These are phyloP conservation scores for Exephanes ischioxanthus DNA, from an alignment of 2,888 invertebrate genomes.

Conservation along the genomic window DNA sequence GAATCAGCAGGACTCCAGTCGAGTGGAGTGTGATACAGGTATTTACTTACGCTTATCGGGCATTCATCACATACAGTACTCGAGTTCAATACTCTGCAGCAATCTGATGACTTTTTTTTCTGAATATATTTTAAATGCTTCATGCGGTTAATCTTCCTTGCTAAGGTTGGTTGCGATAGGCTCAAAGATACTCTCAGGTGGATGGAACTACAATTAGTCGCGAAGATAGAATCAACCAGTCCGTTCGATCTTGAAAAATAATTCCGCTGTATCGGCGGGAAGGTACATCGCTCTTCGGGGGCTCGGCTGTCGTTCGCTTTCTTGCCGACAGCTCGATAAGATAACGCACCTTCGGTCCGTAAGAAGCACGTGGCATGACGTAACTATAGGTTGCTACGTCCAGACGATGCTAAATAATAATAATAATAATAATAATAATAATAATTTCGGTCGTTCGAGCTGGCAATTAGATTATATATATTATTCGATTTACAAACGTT, in stretches of 20 bases:
- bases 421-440: background rate
- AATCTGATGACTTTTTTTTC: background rate
- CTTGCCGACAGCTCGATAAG: slow-evolving; percentile 52
- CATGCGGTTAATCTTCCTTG: too few species aligned
- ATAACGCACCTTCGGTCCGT: slow-evolving; percentile 39
- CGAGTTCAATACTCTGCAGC: slow-evolving; percentile 21
- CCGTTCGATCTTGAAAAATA: slow-evolving; percentile 13
- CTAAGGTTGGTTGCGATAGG: background rate
- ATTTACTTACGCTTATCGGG: slow-evolving; percentile 55
- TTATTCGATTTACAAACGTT: background rate
- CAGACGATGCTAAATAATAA: background rate
- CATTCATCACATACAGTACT: slow-evolving; percentile 35
- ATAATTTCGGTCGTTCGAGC: background rate
- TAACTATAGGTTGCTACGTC: background rate
- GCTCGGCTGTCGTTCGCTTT: slow-evolving; percentile 2
- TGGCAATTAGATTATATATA: too few species aligned
- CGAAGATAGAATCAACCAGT: background rate
- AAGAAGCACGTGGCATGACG: background rate
- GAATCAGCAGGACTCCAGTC: slow-evolving; percentile 45
- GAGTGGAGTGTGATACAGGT: slow-evolving; percentile 64
- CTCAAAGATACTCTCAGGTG: background rate
- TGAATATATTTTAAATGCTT: background rate
- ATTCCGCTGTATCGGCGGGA: background rate
- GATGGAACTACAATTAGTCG: background rate
- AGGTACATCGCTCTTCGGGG: background rate